Evolutionary conservation across 2,888 invertebrate genomes (phyloP), one percentile per base, ranked within the genome.

Genomic region (Caenorhabditis sulstoni): DNA sequence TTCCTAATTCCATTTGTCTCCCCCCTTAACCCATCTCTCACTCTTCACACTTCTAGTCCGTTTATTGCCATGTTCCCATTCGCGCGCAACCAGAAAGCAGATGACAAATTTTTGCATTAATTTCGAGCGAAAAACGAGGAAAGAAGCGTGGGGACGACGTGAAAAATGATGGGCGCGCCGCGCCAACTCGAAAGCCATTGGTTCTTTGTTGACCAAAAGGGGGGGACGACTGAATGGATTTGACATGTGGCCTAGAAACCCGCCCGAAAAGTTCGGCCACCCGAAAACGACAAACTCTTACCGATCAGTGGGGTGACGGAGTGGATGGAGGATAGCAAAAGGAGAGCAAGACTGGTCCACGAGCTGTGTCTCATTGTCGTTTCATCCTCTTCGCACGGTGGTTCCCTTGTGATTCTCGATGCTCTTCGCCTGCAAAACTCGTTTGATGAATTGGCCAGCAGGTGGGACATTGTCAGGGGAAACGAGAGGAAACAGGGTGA

Each of bases 141-240:
- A 59, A 59, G 59, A 59, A 29, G 39, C 39, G 29, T 9, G 23
- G 29, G 29, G 14, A 16, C 14, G 18, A 44, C n/a, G 45, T 67
- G 67, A 67, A 58, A 52, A 49, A 67, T 57, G 58, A 37, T 37
- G 29, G 29, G 4, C 29, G 29, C n/a, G n/a, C n/a, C n/a, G n/a
- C n/a, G n/a, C n/a, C n/a, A n/a, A n/a, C n/a, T n/a, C n/a, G n/a
- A n/a, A n/a, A n/a, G n/a, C n/a, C n/a, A n/a, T n/a, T n/a, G n/a
- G n/a, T n/a, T n/a, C n/a, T 58, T 52, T 68, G 67, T 68, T 68
- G 67, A 68, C 67, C 67, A 58, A 68, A n/a, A n/a, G n/a, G n/a
- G n/a, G n/a, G 49, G 49, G 49, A 23, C 49, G 23, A n/a, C 7
- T 8, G 22, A 49, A 20, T 9, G 49, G 52, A 52, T 29, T 23